These are phyloP conservation scores for Patella pellucida DNA, from an alignment of 2,888 invertebrate species.

Conservation along the genomic window DNA sequence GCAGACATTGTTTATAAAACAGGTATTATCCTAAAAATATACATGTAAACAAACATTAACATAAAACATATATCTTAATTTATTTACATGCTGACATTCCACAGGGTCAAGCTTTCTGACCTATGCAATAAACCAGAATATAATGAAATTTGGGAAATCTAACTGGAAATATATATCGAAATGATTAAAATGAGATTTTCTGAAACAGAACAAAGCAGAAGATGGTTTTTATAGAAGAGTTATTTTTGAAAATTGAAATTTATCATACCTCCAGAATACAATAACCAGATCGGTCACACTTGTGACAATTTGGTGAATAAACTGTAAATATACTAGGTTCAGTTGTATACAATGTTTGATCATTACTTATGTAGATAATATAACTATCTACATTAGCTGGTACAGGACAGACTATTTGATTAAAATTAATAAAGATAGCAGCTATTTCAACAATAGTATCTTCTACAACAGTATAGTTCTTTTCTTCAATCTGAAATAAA, in stretches of 20 bases:
- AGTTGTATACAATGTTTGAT: conserved; percentile 32
- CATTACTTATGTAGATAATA: conserved; percentile 39
- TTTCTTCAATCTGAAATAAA: conserved; percentile 34
- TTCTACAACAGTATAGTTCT: conserved; percentile 20
- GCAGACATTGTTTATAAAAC: conserved; percentile 46
- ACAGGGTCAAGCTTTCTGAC: too few species aligned
- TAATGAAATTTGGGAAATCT: too few species aligned
- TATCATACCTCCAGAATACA: conserved; percentile 40
- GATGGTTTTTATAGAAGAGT: not conserved
- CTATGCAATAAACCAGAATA: too few species aligned
- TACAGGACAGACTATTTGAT: conserved; percentile 38
- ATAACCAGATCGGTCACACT: conserved; percentile 36
- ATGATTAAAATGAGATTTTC: too few species aligned
- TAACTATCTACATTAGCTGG: conserved; percentile 37
- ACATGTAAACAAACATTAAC: not conserved
- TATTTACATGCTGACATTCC: not conserved
- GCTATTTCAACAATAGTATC: conserved; percentile 19
- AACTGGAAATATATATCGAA: too few species aligned
- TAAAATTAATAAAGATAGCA: conserved; percentile 42
- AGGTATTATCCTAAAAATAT: conserved; percentile 38
- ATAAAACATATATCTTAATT: not conserved
- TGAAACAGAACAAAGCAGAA: too few species aligned
- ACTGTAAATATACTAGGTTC: conserved; percentile 33
- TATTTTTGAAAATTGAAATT: not conserved
- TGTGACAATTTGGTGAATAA: conserved; percentile 40